Base-by-base conservation (phyloP, 2,797 vertebrate species). In the Merluccius polli region DNA sequence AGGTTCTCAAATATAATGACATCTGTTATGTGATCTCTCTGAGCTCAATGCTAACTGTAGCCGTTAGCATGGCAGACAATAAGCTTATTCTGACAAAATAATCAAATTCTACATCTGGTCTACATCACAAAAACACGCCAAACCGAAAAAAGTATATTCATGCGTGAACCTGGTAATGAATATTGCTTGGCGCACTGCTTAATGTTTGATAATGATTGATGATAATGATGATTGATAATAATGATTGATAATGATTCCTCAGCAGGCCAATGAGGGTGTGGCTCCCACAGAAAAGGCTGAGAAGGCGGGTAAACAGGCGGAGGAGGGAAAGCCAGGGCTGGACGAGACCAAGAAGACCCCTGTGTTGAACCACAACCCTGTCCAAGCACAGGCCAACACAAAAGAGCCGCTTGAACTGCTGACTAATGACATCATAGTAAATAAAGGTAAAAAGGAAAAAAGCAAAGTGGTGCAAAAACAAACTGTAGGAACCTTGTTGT, bases 371-470 rank as follows among this genome's bases (percentile, higher is more conserved):
- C 78, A 74, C 63, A 85, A 85, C 27, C 10, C 35, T 12, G 41
- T 78, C 67, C 13, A 72, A 36, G 29, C 83, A 29, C 75, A 77
- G 70, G 32, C 76, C 36, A 86, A 85, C 82, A 79, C 75, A 31
- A 15, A 85, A 4, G 70, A 90, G 81, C 75, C 81, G 48, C 1
- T 3, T 0, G 83, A 89, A 35, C 73, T 87, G 1, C 80, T 90
- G 80, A 90, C 84, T 75, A 92, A 90, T 73, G 85, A 92, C 16
- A 86, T 91, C n/a, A n/a, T 78, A 0, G 59, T 76, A 21, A 79
- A 86, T 18, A 83, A 86, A 83, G 88, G 92, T 92, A 87, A 84
- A 52, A 65, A 65, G n/a, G n/a, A 48, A 3, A 24, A 21, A 24
- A 24, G 21, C 33, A 3, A n/a, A n/a, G n/a, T n/a, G 44, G 12